Percentiles rank a stretch among this genome's conserved stretches.
These are phyloP conservation scores for Glossosoma conforme DNA, from an alignment of 1,140 invertebrate genomes.

Conservation along the genomic window DNA sequence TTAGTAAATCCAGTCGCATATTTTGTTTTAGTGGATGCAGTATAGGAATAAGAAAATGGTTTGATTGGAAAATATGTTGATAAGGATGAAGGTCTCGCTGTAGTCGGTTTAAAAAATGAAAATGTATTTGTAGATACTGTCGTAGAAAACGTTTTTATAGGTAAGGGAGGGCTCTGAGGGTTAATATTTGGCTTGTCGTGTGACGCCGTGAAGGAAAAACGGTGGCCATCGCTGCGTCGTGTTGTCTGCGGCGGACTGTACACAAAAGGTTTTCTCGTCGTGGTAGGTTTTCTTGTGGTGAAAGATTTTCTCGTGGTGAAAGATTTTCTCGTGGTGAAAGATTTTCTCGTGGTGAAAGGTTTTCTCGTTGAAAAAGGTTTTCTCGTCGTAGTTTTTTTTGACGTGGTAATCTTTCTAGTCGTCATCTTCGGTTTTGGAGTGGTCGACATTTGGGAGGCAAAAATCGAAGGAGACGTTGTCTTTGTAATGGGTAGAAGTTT, in stretches of 20 bases:
- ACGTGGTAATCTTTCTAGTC: background rate
- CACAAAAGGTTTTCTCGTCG: too few species aligned
- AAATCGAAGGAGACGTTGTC: background rate
- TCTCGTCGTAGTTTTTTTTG: background rate
- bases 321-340: background rate
- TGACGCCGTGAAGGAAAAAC: too few species aligned
- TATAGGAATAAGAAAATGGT: background rate
- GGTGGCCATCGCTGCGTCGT: too few species aligned
- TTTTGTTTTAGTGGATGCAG: too few species aligned
- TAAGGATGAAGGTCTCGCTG: background rate
- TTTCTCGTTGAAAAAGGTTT: background rate
- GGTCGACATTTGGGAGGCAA: background rate
- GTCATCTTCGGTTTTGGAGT: background rate
- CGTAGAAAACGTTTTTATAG: background rate
- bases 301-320: conserved; percentile 3
- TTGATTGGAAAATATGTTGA: conserved; percentile 1
- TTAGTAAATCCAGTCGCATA: too few species aligned
- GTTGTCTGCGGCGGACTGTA: too few species aligned
- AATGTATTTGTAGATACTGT: conserved; percentile 9
- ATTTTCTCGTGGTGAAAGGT: background rate
- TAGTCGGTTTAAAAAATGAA: conserved; percentile 1
- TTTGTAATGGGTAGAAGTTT: conserved; percentile 25
- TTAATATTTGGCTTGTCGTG: conserved; percentile 1
- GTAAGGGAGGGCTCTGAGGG: too few species aligned
- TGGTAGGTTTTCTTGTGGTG: background rate